These are phyloP conservation scores for Cryptus viduatorius DNA, from an alignment of 2,888 invertebrate genomes.

Conservation along the genomic window DNA sequence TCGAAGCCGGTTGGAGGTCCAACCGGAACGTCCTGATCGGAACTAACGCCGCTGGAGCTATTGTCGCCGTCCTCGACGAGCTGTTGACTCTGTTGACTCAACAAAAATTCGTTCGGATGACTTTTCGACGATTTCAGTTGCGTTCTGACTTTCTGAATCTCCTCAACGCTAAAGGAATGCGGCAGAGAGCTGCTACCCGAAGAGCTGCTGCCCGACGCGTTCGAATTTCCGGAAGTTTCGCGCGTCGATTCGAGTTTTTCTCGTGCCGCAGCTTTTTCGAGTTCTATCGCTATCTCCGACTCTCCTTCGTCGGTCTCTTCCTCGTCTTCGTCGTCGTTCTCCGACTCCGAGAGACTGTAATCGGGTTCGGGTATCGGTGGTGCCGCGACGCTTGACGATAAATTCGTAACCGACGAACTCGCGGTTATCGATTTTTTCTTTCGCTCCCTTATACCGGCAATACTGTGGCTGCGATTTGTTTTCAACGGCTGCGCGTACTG, in stretches of 20 bases:
- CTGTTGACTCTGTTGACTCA: constrained; percentile 85
- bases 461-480: constrained; percentile 84
- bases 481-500: constrained; percentile 88
- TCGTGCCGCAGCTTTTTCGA: constrained; percentile 86
- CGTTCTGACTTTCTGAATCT: constrained; percentile 94
- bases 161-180: constrained; percentile 95
- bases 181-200: constrained; percentile 91
- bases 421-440: constrained; percentile 83
- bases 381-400: constrained; percentile 80
- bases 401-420: constrained; percentile 84
- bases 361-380: constrained; percentile 97
- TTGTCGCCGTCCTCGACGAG: constrained; percentile 92
- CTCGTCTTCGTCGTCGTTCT: constrained; percentile 89
- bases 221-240: constrained; percentile 85
- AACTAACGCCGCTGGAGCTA: constrained; percentile 95
- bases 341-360: constrained; percentile 95
- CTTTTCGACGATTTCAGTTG: constrained; percentile 94
- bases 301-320: constrained; percentile 88
- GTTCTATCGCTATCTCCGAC: constrained; percentile 86
- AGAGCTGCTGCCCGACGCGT: constrained; percentile 88
- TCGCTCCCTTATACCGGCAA: constrained; percentile 81
- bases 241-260: constrained; percentile 83
- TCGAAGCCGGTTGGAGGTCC: constrained; percentile 86
- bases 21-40: constrained; percentile 91
- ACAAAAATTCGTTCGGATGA: constrained; percentile 92